Evolutionary conservation across 2,888 invertebrate species (phyloP).

Genomic region (Ochlodes sylvanus): DNA sequence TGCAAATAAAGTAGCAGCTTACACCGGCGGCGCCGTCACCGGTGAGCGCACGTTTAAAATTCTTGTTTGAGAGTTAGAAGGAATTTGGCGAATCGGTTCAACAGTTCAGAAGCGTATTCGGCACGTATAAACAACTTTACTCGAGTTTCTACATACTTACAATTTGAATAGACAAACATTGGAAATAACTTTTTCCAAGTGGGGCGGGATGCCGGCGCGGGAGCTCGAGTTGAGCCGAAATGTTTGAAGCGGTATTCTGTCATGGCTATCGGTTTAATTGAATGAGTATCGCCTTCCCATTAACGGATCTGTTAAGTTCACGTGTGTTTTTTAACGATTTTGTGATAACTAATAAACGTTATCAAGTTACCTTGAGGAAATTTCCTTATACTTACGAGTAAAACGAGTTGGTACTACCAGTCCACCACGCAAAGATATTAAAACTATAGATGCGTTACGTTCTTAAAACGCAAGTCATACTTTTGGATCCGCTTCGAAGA

Average conservation of each 20-base stretch:
- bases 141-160: slow-evolving; percentile 25
- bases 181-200: slow-evolving; percentile 24
- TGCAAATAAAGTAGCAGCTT: slow-evolving; percentile 28
- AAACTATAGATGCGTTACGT: no score
- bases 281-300: background rate
- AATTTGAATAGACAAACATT: slow-evolving; percentile 19
- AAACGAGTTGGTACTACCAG: no score
- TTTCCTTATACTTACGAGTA: no score
- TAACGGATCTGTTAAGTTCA: background rate
- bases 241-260: slow-evolving; percentile 7
- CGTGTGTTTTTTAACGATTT: no score
- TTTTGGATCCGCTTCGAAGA: no score
- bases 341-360: no score
- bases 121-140: slow-evolving; percentile 35
- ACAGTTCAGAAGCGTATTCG: slow-evolving; percentile 19
- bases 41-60: slow-evolving; percentile 22
- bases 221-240: slow-evolving; percentile 7
- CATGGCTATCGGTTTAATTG: slow-evolving; percentile 19
- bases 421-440: no score
- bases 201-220: slow-evolving; percentile 5
- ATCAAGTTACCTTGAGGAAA: no score
- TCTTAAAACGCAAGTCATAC: no score
- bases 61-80: slow-evolving; percentile 32
- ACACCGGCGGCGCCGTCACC: slow-evolving; percentile 13
- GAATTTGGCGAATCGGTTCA: slow-evolving; percentile 28